A percentile compares a stretch with the other conserved stretches of the same genome.
Conservation (phyloP, 2,888 invertebrate species). For the Epiperipatus broadwayi region DNA sequence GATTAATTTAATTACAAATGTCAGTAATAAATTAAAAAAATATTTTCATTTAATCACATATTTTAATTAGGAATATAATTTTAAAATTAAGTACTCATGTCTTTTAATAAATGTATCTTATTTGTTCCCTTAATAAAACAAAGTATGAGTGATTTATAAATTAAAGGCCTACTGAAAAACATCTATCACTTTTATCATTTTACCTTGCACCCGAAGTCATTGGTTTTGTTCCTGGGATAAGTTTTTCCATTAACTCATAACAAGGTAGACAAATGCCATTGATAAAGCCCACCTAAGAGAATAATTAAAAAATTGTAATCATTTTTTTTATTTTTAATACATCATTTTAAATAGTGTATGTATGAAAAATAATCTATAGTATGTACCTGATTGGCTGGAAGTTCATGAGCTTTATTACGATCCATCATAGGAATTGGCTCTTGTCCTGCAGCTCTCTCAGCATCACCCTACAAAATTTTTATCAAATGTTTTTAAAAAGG, state of each 20-base stretch:
- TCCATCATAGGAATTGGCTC: slow-evolving; percentile 65
- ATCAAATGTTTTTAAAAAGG: too few species aligned
- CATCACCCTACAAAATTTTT: slow-evolving; percentile 39
- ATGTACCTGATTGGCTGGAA: slow-evolving; percentile 49
- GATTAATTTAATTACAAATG: too few species aligned
- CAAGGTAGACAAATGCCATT: slow-evolving; percentile 61
- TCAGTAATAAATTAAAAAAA: too few species aligned
- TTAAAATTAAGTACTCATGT: too few species aligned
- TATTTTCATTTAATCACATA: too few species aligned
- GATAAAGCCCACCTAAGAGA: slow-evolving; percentile 48
- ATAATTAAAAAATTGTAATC: neutral
- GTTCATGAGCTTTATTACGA: slow-evolving; percentile 46
- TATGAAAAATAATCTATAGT: neutral
- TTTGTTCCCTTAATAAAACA: too few species aligned
- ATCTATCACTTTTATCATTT: too few species aligned
- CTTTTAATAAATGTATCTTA: too few species aligned
- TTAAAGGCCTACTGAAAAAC: too few species aligned
- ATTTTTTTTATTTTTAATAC: too few species aligned
- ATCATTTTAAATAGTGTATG: slow-evolving; percentile 1
- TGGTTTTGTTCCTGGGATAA: slow-evolving; percentile 49
- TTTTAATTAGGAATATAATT: too few species aligned
- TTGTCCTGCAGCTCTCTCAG: slow-evolving; percentile 44
- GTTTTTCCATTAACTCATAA: slow-evolving; percentile 43
- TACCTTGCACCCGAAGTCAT: slow-evolving; percentile 33
- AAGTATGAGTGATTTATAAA: too few species aligned